These are phyloP conservation scores for Eonycteris spelaea DNA, from an alignment of 2,113 vertebrate genomes.

Conservation along the genomic window DNA sequence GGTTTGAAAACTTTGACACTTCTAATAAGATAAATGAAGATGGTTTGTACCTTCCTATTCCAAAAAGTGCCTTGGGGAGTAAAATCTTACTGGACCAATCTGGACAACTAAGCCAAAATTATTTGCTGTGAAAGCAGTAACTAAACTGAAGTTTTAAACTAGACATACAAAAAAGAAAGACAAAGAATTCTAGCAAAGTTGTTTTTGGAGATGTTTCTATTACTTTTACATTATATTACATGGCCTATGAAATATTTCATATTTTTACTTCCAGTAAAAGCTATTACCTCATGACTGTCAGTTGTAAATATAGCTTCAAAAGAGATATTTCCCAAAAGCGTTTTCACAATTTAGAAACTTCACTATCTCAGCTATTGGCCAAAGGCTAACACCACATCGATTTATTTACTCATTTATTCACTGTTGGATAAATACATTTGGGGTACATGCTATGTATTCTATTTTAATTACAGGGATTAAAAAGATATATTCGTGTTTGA, in stretches of 20 bases:
- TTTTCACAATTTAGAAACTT: not conserved
- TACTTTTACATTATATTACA: not conserved
- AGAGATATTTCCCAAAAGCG: not conserved
- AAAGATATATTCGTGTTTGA: not conserved
- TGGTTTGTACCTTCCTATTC: not conserved
- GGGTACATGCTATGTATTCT: not conserved
- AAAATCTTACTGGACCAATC: slow-evolving; percentile 22
- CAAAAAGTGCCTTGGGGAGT: not conserved
- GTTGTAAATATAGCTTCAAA: not conserved
- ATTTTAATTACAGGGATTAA: not conserved
- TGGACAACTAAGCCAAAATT: slow-evolving; percentile 21
- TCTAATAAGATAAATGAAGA: slow-evolving; percentile 26
- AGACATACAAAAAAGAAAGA: not conserved
- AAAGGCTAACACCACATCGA: not conserved
- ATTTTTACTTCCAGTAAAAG: not conserved
- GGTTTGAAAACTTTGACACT: not conserved
- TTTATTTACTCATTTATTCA: not conserved
- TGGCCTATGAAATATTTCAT: not conserved
- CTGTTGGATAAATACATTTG: not conserved
- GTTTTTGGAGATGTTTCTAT: not conserved
- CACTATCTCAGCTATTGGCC: not conserved
- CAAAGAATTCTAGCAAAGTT: not conserved
- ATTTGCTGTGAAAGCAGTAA: slow-evolving; percentile 21
- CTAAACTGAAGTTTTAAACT: not conserved
- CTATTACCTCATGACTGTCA: not conserved